Percentiles rank a stretch among this genome's conserved stretches.
These are phyloP conservation scores for Gonioctena quinquepunctata DNA, from an alignment of 1,140 invertebrate species.

Conservation along the genomic window DNA sequence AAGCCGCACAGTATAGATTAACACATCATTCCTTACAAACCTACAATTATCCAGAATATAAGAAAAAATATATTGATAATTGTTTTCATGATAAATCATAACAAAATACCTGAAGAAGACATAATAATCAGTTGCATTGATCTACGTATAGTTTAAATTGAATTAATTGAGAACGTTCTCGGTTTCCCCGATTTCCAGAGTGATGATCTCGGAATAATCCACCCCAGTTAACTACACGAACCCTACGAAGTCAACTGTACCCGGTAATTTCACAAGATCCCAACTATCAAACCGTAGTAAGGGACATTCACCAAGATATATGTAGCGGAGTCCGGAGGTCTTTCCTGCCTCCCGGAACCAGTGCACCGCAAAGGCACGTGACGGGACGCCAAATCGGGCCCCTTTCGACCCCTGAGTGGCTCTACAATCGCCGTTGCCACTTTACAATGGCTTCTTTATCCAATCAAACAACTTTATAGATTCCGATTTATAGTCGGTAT, in stretches of 20 bases:
- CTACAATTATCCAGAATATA: too few relatives aligned
- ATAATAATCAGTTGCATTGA: too few relatives aligned
- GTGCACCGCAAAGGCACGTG: conserved; percentile 26
- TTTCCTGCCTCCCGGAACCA: conserved; percentile 3
- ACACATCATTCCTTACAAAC: too few relatives aligned
- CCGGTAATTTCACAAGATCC: background rate
- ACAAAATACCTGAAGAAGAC: too few relatives aligned
- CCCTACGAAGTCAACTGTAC: background rate
- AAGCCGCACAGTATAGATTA: too few relatives aligned
- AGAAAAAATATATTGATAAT: too few relatives aligned
- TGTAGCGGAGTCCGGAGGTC: conserved; percentile 22
- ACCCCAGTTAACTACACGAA: background rate
- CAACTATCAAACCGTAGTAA: background rate
- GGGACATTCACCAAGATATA: conserved; percentile 27
- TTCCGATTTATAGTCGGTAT: conserved; percentile 27
- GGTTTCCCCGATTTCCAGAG: too few relatives aligned
- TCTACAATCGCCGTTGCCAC: conserved; percentile 40
- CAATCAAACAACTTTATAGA: conserved; percentile 33
- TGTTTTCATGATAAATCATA: too few relatives aligned
- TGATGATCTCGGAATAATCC: too few relatives aligned
- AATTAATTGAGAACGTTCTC: too few relatives aligned
- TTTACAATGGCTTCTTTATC: conserved; percentile 46
- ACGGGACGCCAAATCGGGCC: conserved; percentile 29
- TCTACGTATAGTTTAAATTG: too few relatives aligned
- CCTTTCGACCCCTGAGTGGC: conserved; percentile 20